A percentile compares a stretch with the other conserved stretches of the same genome.
phyloP scores from a whole-genome alignment of 1,140 invertebrate species.

The Camponotus vicinus region DNA sequence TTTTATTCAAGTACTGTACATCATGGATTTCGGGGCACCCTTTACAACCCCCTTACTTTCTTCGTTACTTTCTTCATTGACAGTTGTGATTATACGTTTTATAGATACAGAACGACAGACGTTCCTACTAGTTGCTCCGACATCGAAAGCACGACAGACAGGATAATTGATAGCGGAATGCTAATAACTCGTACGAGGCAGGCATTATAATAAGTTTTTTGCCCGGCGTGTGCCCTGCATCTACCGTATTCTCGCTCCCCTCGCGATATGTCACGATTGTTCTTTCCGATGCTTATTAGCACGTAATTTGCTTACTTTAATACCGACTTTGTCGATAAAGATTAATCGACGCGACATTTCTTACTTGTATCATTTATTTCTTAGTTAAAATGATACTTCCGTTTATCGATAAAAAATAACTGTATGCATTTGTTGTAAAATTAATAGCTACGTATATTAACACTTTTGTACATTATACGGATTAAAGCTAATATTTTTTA shows the following conservation, averaged over 20 bases:
- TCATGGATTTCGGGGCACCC: conserved; percentile 20
- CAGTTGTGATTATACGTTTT: conserved; percentile 46
- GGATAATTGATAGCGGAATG: conserved; percentile 83
- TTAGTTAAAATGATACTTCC: background rate
- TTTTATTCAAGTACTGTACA: background rate
- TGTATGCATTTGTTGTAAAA: background rate
- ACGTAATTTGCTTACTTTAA: conserved; percentile 58
- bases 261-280: conserved; percentile 56
- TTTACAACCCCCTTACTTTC: conserved; percentile 13
- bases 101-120: conserved; percentile 58
- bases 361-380: background rate
- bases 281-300: conserved; percentile 61
- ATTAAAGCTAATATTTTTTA: background rate
- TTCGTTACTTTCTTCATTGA: conserved; percentile 14
- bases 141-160: conserved; percentile 66
- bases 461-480: background rate
- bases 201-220: conserved; percentile 83
- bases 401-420: background rate
- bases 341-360: background rate
- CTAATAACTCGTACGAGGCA: conserved; percentile 83
- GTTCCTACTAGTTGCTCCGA: conserved; percentile 58
- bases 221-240: conserved; percentile 56
- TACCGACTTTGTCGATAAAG: background rate
- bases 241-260: conserved; percentile 59
- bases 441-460: background rate